These are phyloP conservation scores for Cinclus mexicanus DNA, from an alignment of 2,113 vertebrate genomes.

Conservation along the genomic window DNA sequence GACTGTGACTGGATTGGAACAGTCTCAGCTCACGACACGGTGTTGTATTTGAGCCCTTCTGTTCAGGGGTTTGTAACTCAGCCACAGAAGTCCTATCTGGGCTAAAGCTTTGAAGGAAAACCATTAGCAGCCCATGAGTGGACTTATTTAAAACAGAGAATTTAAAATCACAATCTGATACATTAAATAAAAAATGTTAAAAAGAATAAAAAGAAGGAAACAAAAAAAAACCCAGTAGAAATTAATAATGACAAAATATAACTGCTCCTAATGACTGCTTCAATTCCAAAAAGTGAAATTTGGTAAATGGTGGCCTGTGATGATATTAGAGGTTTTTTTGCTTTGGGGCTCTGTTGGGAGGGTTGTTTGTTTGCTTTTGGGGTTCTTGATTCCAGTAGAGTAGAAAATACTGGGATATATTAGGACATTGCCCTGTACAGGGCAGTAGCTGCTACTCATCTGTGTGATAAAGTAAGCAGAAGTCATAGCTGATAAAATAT, in stretches of 20 bases:
- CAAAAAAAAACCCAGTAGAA: neutral
- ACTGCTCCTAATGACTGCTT: constrained; percentile 36
- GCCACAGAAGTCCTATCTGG: constrained; percentile 10
- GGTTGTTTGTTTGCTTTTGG: neutral
- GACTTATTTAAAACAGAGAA: neutral
- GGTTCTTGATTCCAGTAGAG: neutral
- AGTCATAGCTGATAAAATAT: neutral
- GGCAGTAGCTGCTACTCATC: neutral
- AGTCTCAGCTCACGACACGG: neutral
- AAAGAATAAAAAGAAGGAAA: neutral
- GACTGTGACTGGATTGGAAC: neutral
- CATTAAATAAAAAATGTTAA: neutral
- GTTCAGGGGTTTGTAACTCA: constrained; percentile 72
- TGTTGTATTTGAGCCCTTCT: constrained; percentile 66
- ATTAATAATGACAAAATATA: neutral
- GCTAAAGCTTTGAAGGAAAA: neutral
- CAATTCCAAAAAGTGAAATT: constrained; percentile 66
- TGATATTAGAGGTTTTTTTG: neutral
- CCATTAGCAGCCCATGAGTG: neutral
- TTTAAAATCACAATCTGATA: neutral
- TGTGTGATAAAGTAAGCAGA: neutral
- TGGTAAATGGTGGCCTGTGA: constrained; percentile 53
- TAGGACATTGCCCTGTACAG: accelerated
- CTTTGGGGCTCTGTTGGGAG: neutral
- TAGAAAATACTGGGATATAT: neutral